These are phyloP conservation scores for Nycteola revayana DNA, from an alignment of 2,888 invertebrate genomes.

Conservation along the genomic window DNA sequence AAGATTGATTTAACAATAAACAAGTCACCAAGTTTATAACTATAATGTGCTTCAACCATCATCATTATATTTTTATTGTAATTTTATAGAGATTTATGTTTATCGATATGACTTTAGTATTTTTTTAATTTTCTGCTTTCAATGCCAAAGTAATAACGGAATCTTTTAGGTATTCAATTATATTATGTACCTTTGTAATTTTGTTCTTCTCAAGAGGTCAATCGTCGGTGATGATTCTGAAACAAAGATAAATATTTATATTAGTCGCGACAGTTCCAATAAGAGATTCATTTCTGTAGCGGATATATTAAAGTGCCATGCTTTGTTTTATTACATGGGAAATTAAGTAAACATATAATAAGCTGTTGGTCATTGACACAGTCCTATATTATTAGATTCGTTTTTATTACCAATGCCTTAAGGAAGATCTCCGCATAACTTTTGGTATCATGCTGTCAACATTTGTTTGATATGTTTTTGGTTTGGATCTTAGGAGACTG, in stretches of 20 bases:
- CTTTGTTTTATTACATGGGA: slow-evolving; percentile 1
- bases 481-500: no score
- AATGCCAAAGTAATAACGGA: slow-evolving; percentile 38
- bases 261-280: slow-evolving; percentile 21
- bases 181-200: slow-evolving; percentile 63
- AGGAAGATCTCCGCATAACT: no score
- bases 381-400: no score
- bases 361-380: no score
- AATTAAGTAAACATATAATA: no score
- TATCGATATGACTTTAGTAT: slow-evolving; percentile 41
- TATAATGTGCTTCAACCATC: slow-evolving; percentile 24
- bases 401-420: no score
- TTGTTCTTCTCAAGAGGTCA: slow-evolving; percentile 58
- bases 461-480: no score
- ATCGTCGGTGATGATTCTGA: slow-evolving; percentile 60
- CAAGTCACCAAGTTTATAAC: slow-evolving; percentile 18
- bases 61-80: slow-evolving; percentile 42
- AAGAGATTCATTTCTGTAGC: background rate
- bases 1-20: slow-evolving; percentile 22
- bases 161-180: slow-evolving; percentile 4
- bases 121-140: slow-evolving; percentile 32
- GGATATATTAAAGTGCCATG: background rate
- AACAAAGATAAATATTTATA: slow-evolving; percentile 44
- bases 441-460: no score
- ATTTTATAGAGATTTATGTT: slow-evolving; percentile 48